Evolutionary conservation across 2,113 vertebrate species (phyloP).

Genomic region (Candoia aspera): DNA sequence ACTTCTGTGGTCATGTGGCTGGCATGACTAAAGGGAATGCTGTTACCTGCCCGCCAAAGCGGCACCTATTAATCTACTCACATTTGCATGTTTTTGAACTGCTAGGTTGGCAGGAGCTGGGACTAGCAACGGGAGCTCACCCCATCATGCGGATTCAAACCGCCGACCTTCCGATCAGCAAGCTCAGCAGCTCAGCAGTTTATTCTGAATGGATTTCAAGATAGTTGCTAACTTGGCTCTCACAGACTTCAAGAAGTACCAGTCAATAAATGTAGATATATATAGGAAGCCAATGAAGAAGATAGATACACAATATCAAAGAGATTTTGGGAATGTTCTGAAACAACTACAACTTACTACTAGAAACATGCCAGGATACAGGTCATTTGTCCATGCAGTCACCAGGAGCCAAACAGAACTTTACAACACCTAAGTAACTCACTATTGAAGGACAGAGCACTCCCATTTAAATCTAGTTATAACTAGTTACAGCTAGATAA

Average conservation of each 20-base stretch:
- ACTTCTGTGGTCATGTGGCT: too few relatives aligned
- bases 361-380: not conserved
- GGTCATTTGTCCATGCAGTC: not conserved
- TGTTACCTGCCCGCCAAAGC: too few relatives aligned
- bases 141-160: too few relatives aligned
- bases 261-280: not conserved
- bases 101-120: too few relatives aligned
- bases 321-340: not conserved
- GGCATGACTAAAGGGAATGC: too few relatives aligned
- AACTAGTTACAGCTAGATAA: not conserved
- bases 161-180: too few relatives aligned
- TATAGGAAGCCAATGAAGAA: not conserved
- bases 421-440: not conserved
- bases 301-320: not conserved
- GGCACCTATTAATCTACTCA: too few relatives aligned
- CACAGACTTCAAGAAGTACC: not conserved
- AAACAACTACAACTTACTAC: not conserved
- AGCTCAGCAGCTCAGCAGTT: too few relatives aligned
- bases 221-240: not conserved
- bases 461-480: not conserved
- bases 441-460: not conserved
- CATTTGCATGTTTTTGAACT: too few relatives aligned
- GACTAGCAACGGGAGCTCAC: too few relatives aligned
- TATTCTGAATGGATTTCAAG: not conserved
- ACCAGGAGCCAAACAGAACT: not conserved